A percentile compares a stretch with the other conserved stretches of the same genome.
Evolutionary conservation across 2,113 vertebrate genomes (phyloP).

Genomic region (Ginglymostoma cirratum): DNA sequence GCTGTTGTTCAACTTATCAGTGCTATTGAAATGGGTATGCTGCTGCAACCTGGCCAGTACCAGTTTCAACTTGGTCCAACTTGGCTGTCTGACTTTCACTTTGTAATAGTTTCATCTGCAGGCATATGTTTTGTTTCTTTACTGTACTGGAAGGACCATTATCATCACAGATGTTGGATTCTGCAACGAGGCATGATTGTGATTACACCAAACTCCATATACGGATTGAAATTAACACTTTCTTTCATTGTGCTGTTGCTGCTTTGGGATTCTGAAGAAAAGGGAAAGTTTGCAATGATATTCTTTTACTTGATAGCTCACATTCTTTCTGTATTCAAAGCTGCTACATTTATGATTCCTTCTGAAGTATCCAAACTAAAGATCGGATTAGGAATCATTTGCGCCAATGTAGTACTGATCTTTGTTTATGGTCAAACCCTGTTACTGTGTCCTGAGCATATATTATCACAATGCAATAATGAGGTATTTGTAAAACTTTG

Average conservation of each 20-base stretch:
- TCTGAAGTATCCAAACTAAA: not conserved
- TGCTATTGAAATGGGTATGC: not conserved
- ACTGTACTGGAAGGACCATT: constrained; percentile 23
- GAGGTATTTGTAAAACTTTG: not conserved
- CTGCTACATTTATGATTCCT: constrained; percentile 14
- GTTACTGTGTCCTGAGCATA: not conserved
- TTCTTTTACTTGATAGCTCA: constrained; percentile 24
- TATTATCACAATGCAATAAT: not conserved
- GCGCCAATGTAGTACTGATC: not conserved
- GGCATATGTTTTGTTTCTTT: not conserved
- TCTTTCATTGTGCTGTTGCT: constrained; percentile 18
- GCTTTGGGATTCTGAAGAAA: constrained; percentile 10
- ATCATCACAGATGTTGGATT: not conserved
- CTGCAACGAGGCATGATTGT: not conserved
- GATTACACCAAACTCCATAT: constrained; percentile 14
- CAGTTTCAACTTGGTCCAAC: not conserved
- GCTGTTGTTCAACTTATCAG: constrained; percentile 10
- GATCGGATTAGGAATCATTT: not conserved
- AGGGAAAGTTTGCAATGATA: not conserved
- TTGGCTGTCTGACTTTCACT: not conserved
- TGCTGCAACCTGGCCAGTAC: constrained; percentile 30
- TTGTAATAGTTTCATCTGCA: not conserved
- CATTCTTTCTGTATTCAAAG: constrained; percentile 9
- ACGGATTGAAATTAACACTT: constrained; percentile 14
- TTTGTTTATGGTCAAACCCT: constrained; percentile 1